These are phyloP conservation scores for Morinoia aosen DNA, from an alignment of 2,888 invertebrate genomes.

Conservation along the genomic window DNA sequence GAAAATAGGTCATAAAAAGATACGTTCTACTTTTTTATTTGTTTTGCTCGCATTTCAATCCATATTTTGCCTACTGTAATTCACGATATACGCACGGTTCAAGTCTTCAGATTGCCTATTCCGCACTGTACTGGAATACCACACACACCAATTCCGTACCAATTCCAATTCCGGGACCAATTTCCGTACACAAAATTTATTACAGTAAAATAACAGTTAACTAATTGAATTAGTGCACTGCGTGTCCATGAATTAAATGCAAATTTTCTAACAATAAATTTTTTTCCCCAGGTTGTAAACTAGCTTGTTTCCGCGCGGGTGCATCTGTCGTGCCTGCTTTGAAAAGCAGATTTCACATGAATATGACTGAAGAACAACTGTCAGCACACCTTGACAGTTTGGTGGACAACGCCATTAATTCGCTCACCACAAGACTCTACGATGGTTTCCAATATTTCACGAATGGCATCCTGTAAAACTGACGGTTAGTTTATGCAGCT, in stretches of 20 bases:
- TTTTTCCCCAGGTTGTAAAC: constrained; percentile 83
- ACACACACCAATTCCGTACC: too few species aligned
- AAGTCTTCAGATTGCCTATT: too few species aligned
- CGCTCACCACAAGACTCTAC: constrained; percentile 96
- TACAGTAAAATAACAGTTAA: too few species aligned
- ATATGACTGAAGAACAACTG: constrained; percentile 94
- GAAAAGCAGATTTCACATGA: constrained; percentile 94
- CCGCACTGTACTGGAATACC: too few species aligned
- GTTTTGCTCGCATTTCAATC: too few species aligned
- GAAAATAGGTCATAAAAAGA: too few species aligned
- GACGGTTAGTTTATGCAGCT: neutral
- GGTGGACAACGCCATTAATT: constrained; percentile 94
- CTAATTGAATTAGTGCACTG: too few species aligned
- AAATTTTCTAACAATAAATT: neutral
- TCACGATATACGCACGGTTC: too few species aligned
- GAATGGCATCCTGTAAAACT: constrained; percentile 86
- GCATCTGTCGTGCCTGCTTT: constrained; percentile 88
- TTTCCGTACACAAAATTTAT: too few species aligned
- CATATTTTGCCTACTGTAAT: too few species aligned
- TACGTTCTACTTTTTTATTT: too few species aligned
- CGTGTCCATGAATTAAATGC: neutral
- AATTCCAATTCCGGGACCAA: too few species aligned
- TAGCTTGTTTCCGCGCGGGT: constrained; percentile 96
- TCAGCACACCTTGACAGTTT: constrained; percentile 91
- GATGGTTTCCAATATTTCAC: constrained; percentile 99